Conservation (phyloP, 1,140 invertebrate genomes). For the Bombyx mori region DNA sequence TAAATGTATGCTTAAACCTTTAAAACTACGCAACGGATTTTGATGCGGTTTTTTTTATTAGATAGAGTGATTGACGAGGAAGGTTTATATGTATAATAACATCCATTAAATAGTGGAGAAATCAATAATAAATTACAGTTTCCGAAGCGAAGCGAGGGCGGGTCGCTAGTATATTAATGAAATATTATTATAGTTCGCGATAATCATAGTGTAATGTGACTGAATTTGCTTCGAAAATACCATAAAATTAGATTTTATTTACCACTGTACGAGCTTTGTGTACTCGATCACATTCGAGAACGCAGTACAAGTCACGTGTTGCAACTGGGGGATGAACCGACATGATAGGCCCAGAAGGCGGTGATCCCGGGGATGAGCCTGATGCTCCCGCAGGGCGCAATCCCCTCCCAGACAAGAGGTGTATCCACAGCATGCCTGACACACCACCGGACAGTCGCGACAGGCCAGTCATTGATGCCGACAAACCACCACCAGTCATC, state of each 20-base stretch:
- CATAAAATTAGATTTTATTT: conserved; percentile 20
- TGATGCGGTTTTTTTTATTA: too few relatives aligned
- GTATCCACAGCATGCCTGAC: conserved; percentile 92
- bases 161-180: too few relatives aligned
- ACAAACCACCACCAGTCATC: conserved; percentile 71
- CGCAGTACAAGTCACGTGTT: conserved; percentile 94
- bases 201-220: too few relatives aligned
- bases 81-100: too few relatives aligned
- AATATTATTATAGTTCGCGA: too few relatives aligned
- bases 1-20: too few relatives aligned
- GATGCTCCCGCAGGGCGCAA: conserved; percentile 81
- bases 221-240: too few relatives aligned
- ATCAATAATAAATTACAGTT: too few relatives aligned
- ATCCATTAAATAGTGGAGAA: too few relatives aligned
- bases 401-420: conserved; percentile 90
- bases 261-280: conserved; percentile 97
- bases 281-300: conserved; percentile 95
- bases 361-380: conserved; percentile 76
- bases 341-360: conserved; percentile 58
- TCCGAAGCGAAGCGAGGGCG: too few relatives aligned
- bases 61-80: too few relatives aligned
- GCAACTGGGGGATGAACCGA: conserved; percentile 71
- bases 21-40: too few relatives aligned
- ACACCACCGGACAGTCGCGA: conserved; percentile 73
- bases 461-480: conserved; percentile 58